Conservation (phyloP, 2,797 vertebrate genomes). For the Trematomus bernacchii region DNA sequence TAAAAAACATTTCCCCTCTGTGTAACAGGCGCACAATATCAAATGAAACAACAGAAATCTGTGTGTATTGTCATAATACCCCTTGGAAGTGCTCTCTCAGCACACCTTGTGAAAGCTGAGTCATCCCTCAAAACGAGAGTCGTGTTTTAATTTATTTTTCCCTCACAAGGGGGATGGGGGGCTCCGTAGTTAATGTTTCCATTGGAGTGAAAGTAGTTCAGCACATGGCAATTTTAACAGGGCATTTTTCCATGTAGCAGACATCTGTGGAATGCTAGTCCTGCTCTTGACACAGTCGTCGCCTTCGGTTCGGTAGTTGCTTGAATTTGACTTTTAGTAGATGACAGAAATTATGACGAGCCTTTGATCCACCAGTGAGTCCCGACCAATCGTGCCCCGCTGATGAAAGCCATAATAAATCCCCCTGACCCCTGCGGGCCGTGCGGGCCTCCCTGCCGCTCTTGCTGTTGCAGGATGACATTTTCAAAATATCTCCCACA, state of each 20-base stretch:
- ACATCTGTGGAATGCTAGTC: constrained; percentile 62
- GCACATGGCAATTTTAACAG: constrained; percentile 58
- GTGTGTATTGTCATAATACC: constrained; percentile 30
- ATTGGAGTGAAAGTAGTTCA: constrained; percentile 56
- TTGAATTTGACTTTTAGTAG: constrained; percentile 59
- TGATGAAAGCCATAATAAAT: constrained; percentile 62
- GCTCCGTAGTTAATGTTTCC: constrained; percentile 46
- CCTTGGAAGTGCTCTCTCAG: constrained; percentile 41
- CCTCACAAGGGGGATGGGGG: background rate
- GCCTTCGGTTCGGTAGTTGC: constrained; percentile 41
- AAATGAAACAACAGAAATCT: constrained; percentile 36
- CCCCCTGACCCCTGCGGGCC: background rate
- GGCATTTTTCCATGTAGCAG: constrained; percentile 47
- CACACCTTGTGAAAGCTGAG: constrained; percentile 67
- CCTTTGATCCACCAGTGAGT: constrained; percentile 46
- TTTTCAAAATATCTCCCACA: constrained; percentile 67
- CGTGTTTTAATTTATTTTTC: background rate
- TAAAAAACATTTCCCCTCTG: constrained; percentile 27
- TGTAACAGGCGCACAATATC: constrained; percentile 19
- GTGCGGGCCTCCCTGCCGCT: constrained; percentile 17
- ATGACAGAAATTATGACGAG: constrained; percentile 50
- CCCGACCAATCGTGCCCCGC: constrained; percentile 26
- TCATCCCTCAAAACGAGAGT: constrained; percentile 62
- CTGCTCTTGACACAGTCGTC: constrained; percentile 34
- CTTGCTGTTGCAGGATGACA: constrained; percentile 61